Conservation (phyloP, 2,113 vertebrate genomes). For the Nipponia nippon region DNA sequence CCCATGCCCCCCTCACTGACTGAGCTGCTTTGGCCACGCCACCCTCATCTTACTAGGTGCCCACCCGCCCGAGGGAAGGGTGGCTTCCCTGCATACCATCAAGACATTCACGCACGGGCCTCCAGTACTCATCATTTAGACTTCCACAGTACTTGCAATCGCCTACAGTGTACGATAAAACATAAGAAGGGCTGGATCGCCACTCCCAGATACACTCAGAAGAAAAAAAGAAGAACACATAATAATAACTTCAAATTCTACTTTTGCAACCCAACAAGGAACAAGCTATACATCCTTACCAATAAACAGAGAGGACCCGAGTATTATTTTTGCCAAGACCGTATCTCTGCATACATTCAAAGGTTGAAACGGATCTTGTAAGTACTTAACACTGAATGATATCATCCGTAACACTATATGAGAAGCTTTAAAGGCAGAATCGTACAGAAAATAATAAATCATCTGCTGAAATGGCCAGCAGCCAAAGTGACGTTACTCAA, state of each 20-base stretch:
- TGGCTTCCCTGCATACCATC: neutral
- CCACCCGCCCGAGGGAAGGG: neutral
- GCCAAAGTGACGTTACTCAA: constrained; percentile 25
- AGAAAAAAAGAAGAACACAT: neutral
- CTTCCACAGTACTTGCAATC: neutral
- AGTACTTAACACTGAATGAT: neutral
- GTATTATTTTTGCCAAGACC: neutral
- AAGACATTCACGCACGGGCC: fast-evolving
- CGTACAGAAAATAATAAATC: constrained; percentile 4
- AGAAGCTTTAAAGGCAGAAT: neutral
- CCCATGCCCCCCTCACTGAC: neutral
- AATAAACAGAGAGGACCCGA: neutral
- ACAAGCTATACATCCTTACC: neutral
- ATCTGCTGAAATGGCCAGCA: neutral
- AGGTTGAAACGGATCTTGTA: neutral
- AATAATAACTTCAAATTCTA: neutral
- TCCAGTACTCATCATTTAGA: neutral
- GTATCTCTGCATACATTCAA: neutral
- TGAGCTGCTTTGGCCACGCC: neutral
- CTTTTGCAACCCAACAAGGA: neutral
- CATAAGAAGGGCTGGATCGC: neutral
- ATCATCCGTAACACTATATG: neutral
- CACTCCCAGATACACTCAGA: neutral
- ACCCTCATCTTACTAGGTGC: fast-evolving
- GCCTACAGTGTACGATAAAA: neutral